These are phyloP conservation scores for Datnioides undecimradiatus DNA, from an alignment of 2,113 vertebrate species.

Conservation along the genomic window DNA sequence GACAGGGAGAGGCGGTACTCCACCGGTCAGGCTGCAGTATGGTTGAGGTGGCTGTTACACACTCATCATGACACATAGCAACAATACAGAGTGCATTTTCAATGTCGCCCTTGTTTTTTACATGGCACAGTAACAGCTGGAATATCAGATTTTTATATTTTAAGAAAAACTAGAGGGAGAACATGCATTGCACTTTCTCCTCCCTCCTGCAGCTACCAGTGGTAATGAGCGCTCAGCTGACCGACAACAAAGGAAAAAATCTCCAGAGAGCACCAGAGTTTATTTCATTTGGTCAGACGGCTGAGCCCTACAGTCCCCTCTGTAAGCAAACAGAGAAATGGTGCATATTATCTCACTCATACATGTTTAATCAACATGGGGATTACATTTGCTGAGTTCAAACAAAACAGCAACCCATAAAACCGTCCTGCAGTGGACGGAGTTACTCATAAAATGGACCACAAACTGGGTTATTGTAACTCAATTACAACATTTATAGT, in stretches of 20 bases:
- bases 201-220: slow-evolving; percentile 8
- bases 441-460: slow-evolving; percentile 32
- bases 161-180: background rate
- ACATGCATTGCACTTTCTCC: background rate
- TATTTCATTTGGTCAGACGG: slow-evolving; percentile 40
- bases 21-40: slow-evolving; percentile 23
- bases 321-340: slow-evolving; percentile 28
- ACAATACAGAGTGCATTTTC: background rate
- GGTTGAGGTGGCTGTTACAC: background rate
- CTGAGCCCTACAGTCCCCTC: slow-evolving; percentile 15
- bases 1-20: slow-evolving; percentile 21
- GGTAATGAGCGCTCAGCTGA: slow-evolving; percentile 34
- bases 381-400: slow-evolving; percentile 45
- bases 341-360: slow-evolving; percentile 46
- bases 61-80: slow-evolving; percentile 6
- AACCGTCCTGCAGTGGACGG: slow-evolving; percentile 29
- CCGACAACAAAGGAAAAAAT: slow-evolving; percentile 14
- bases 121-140: background rate
- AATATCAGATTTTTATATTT: background rate
- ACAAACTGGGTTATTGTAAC: slow-evolving; percentile 42
- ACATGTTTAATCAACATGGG: slow-evolving; percentile 51
- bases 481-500: slow-evolving; percentile 37
- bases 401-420: slow-evolving; percentile 41
- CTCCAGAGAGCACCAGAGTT: slow-evolving; percentile 19
- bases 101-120: background rate